phyloP scores from a whole-genome alignment of 1,140 invertebrate species.

The Mamestra configurata region DNA sequence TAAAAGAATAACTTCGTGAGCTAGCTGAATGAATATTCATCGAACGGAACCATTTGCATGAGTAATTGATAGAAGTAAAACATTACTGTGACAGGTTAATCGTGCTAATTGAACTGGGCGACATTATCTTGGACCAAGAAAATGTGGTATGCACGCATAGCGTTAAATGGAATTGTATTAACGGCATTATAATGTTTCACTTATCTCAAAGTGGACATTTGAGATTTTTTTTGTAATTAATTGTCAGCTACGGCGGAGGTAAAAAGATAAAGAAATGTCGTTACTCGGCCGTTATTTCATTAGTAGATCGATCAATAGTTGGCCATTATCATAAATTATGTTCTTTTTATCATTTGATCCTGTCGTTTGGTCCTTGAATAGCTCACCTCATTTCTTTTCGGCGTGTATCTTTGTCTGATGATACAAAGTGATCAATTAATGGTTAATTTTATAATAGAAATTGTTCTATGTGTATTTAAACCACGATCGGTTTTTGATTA shows the following conservation, averaged over 20 bases:
- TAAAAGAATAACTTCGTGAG: constrained; percentile 52
- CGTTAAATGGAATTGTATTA: constrained; percentile 41
- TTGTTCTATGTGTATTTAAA: too few relatives aligned
- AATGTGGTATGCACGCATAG: constrained; percentile 50
- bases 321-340: not conserved
- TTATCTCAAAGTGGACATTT: constrained; percentile 36
- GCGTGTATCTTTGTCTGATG: not conserved
- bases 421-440: too few relatives aligned
- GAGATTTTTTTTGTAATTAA: constrained; percentile 44
- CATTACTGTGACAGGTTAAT: constrained; percentile 63
- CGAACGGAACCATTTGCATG: constrained; percentile 71
- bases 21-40: constrained; percentile 73
- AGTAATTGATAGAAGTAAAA: constrained; percentile 75
- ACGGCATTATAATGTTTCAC: constrained; percentile 48
- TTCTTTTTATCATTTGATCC: not conserved
- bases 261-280: not conserved
- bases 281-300: constrained; percentile 19
- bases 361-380: not conserved
- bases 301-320: constrained; percentile 19
- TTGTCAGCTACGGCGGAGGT: not conserved
- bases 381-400: not conserved
- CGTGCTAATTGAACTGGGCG: constrained; percentile 69
- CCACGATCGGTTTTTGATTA: too few relatives aligned
- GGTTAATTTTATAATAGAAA: too few relatives aligned
- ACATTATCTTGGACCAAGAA: constrained; percentile 58